Evolutionary conservation across 2,888 invertebrate species (phyloP).

Genomic region (Cotesia congregata): DNA sequence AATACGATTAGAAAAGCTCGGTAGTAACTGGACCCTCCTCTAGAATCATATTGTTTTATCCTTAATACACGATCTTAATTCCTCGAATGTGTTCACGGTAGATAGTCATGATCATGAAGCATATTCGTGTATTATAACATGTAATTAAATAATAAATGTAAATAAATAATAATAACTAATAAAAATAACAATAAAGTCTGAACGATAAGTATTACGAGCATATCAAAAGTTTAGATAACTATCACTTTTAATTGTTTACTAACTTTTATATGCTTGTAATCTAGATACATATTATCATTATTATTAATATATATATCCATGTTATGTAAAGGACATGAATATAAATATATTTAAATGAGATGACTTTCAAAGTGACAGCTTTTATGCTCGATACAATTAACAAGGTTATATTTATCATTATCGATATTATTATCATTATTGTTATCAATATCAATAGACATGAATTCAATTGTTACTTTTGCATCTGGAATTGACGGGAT

Average conservation of each 20-base stretch:
- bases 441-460: background rate
- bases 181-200: background rate
- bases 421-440: background rate
- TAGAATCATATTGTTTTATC: background rate
- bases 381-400: conserved; percentile 11
- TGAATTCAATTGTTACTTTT: background rate
- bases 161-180: background rate
- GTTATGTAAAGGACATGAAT: conserved; percentile 10
- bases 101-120: conserved; percentile 12
- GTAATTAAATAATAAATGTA: conserved; percentile 17
- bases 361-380: conserved; percentile 12
- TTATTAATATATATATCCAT: background rate
- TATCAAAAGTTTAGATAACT: background rate
- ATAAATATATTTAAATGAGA: conserved; percentile 9
- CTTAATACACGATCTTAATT: background rate
- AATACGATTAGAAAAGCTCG: no score
- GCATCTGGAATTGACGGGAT: background rate
- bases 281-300: background rate
- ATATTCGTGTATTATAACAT: conserved; percentile 10
- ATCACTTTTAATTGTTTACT: background rate
- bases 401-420: conserved; percentile 7
- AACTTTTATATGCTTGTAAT: conserved; percentile 6
- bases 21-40: no score
- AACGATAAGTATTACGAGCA: background rate
- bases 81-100: conserved; percentile 16